Percentiles rank a stretch among this genome's conserved stretches.
Evolutionary conservation across 2,113 vertebrate genomes (phyloP).

Genomic region (Pyrgilauda ruficollis): DNA sequence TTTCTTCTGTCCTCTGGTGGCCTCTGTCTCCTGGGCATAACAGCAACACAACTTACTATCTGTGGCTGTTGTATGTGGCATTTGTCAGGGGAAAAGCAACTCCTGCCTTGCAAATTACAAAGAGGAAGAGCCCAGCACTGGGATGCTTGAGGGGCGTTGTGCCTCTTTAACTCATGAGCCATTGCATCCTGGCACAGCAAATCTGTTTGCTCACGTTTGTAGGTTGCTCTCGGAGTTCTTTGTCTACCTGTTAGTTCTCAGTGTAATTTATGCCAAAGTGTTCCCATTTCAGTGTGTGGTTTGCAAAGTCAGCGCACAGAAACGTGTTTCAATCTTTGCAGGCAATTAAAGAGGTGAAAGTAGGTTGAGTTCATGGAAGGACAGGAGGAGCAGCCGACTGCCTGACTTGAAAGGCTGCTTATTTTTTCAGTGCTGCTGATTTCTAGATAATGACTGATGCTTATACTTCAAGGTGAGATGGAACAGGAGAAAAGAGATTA

Average conservation of each 20-base stretch:
- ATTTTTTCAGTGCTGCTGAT: neutral
- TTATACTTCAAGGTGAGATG: conserved; percentile 3
- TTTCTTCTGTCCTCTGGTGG: neutral
- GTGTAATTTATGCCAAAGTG: conserved; percentile 2
- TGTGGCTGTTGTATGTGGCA: neutral
- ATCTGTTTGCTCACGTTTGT: neutral
- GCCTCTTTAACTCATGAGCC: neutral
- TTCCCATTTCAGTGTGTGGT: neutral
- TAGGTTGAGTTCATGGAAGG: conserved; percentile 31
- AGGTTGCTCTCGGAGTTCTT: neutral
- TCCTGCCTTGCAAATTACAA: neutral
- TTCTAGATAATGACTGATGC: neutral
- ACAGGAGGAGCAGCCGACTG: neutral
- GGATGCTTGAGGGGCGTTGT: neutral
- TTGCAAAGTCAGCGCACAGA: conserved; percentile 34
- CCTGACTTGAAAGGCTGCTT: conserved; percentile 1
- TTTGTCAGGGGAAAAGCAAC: neutral
- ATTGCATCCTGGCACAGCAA: neutral
- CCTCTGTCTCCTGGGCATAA: neutral
- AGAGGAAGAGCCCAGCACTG: neutral
- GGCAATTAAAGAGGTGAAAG: conserved; percentile 40
- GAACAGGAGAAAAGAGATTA: neutral
- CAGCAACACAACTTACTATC: neutral
- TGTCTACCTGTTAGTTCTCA: neutral
- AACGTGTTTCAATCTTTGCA: neutral